Evolutionary conservation across 2,888 invertebrate genomes (phyloP).

Genomic region (Leptura quadrifasciata): DNA sequence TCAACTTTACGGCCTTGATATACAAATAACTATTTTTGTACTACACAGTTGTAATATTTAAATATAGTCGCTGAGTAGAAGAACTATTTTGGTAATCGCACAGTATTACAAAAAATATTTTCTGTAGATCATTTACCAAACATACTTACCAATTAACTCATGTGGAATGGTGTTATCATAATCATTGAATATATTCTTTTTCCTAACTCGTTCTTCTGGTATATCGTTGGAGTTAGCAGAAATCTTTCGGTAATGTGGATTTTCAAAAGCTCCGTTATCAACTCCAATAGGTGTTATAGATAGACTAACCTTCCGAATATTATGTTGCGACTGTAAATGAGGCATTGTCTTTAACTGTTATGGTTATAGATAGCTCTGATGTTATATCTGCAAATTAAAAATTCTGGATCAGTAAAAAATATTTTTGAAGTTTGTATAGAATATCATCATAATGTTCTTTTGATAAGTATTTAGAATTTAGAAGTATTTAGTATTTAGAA

Average conservation of each 20-base stretch:
- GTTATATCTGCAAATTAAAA: background rate
- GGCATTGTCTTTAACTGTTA: conserved; percentile 20
- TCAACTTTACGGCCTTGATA: too few relatives aligned
- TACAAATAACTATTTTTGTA: too few relatives aligned
- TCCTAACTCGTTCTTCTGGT: conserved; percentile 17
- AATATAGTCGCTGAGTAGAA: too few relatives aligned
- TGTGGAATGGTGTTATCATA: background rate
- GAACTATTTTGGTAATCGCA: too few relatives aligned
- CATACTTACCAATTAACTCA: conserved; percentile 21
- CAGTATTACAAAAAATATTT: background rate
- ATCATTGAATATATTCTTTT: conserved; percentile 10
- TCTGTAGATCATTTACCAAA: too few relatives aligned
- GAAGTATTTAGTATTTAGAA: too few relatives aligned
- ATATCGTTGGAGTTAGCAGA: conserved; percentile 19
- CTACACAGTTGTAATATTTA: too few relatives aligned
- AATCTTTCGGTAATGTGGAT: conserved; percentile 18
- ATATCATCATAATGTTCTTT: too few relatives aligned
- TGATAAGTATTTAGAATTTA: too few relatives aligned
- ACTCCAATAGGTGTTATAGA: background rate
- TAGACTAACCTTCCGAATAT: background rate
- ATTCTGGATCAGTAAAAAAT: background rate
- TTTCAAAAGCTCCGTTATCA: conserved; percentile 14
- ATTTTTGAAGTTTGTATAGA: too few relatives aligned
- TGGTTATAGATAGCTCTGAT: background rate
- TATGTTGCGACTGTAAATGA: conserved; percentile 11